A percentile compares a stretch with the other conserved stretches of the same genome.
phyloP scores from a whole-genome alignment of 2,113 vertebrate species.

The Pachyramphus minor region DNA sequence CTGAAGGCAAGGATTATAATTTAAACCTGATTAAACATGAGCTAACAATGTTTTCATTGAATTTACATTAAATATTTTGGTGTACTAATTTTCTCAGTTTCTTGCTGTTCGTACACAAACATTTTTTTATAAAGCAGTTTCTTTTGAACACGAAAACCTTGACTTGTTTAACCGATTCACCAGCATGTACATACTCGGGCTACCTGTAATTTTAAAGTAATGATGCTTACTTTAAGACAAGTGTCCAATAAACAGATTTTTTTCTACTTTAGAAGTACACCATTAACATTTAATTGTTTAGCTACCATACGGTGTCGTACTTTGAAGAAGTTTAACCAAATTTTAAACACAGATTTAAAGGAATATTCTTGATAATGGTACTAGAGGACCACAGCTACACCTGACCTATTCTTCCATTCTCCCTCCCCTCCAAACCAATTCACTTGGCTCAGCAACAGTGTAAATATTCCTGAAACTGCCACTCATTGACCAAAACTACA shows the following conservation, averaged over 20 bases:
- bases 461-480: conserved; percentile 42
- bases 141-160: not conserved
- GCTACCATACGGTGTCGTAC: not conserved
- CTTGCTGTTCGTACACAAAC: not conserved
- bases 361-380: not conserved
- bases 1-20: not conserved
- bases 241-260: not conserved
- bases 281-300: conserved; percentile 9
- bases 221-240: not conserved
- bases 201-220: not conserved
- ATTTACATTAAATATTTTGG: not conserved
- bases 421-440: not conserved
- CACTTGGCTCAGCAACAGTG: not conserved
- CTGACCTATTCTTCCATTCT: not conserved
- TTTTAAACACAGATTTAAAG: not conserved
- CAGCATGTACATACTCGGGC: not conserved
- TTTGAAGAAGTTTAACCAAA: not conserved
- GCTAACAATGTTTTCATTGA: not conserved
- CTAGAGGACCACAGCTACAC: not conserved
- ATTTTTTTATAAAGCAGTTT: not conserved
- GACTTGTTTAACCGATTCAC: conserved; percentile 57
- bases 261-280: conserved; percentile 10
- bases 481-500: conserved; percentile 23
- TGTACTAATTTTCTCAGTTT: not conserved
- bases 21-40: not conserved